Evolutionary conservation across 1,140 invertebrate species (phyloP).

Genomic region (Caenorhabditis remanei): DNA sequence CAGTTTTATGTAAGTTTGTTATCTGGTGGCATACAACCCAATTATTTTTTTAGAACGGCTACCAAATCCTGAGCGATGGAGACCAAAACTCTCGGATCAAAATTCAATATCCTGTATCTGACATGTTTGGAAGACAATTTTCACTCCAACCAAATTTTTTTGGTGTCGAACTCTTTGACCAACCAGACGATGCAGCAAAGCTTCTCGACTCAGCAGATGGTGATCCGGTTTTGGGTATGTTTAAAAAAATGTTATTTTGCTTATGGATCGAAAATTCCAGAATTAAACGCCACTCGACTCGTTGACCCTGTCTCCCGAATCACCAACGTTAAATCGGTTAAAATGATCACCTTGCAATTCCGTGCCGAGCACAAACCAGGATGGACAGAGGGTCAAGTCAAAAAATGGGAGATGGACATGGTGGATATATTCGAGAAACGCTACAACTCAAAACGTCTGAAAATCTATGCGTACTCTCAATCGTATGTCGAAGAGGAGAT

Average conservation of each 20-base stretch:
- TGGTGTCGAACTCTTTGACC: conserved; percentile 72
- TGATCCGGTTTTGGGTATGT: not conserved
- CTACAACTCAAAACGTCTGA: conserved; percentile 70
- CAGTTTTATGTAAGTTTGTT: conserved; percentile 67
- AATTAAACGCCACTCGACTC: conserved; percentile 1
- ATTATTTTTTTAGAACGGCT: conserved; percentile 68
- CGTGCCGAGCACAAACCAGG: conserved; percentile 73
- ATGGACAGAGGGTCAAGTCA: conserved; percentile 72
- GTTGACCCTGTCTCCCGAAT: conserved; percentile 57
- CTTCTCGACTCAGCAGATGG: conserved; percentile 48
- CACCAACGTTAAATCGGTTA: conserved; percentile 75
- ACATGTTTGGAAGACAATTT: conserved; percentile 71
- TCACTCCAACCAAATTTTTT: conserved; percentile 75
- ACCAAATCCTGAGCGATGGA: conserved; percentile 69
- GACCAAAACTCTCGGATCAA: conserved; percentile 65
- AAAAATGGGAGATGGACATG: conserved; percentile 74
- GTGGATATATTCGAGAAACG: conserved; percentile 73
- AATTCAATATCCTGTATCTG: conserved; percentile 71
- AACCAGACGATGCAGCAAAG: conserved; percentile 58
- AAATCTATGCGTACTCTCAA: conserved; percentile 72
- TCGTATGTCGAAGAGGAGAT: conserved; percentile 77
- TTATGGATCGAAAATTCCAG: not conserved
- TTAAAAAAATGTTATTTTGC: too few species aligned
- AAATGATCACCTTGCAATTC: conserved; percentile 76
- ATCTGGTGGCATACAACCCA: not conserved